phyloP scores from a whole-genome alignment of 2,113 vertebrate genomes.

The Orycteropus afer region DNA sequence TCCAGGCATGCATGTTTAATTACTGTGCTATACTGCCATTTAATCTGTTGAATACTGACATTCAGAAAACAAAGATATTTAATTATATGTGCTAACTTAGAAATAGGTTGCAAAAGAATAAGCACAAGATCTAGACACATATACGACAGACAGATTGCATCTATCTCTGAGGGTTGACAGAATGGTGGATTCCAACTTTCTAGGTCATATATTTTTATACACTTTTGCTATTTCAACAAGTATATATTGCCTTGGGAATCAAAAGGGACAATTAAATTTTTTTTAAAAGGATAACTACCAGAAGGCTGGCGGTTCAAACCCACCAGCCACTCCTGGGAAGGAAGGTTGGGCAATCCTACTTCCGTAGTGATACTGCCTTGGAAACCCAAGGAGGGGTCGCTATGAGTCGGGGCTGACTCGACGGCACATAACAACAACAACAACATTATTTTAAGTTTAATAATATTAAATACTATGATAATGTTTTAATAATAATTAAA shows the following conservation, averaged over 20 bases:
- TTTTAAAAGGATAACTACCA: no score
- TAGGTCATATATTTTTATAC: background rate
- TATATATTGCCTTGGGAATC: background rate
- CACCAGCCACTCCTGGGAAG: no score
- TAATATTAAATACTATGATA: no score
- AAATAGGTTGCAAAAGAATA: background rate
- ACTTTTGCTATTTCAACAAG: background rate
- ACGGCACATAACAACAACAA: no score
- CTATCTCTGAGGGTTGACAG: background rate
- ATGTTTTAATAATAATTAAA: no score
- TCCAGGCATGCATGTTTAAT: background rate
- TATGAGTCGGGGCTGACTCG: no score
- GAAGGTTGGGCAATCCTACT: no score
- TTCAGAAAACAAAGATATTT: background rate
- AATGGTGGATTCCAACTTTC: background rate
- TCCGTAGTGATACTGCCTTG: no score
- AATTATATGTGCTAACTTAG: background rate
- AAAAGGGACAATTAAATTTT: background rate
- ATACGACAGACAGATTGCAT: background rate
- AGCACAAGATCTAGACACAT: background rate
- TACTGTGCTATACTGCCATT: no score
- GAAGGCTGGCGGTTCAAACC: no score
- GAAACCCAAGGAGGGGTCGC: no score
- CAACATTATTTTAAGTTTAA: no score
- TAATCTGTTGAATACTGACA: background rate